phyloP scores from a whole-genome alignment of 2,888 invertebrate genomes.

The Dexiosoma caninum region DNA sequence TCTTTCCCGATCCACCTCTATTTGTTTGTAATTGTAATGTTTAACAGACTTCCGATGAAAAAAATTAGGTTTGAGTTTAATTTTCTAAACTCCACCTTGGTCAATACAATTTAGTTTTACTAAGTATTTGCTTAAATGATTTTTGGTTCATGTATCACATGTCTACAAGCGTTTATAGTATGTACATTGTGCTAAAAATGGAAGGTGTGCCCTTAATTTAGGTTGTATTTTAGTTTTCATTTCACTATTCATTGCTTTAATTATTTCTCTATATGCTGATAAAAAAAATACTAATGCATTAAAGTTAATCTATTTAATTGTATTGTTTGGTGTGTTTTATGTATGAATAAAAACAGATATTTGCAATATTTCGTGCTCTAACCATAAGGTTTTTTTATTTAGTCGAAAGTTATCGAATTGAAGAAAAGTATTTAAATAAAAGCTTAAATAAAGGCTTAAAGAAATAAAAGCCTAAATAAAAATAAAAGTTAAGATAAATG shows the following conservation, averaged over 20 bases:
- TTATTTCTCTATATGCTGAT: slow-evolving; percentile 27
- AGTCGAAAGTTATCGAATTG: not conserved
- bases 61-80: slow-evolving; percentile 2
- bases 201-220: slow-evolving; percentile 56
- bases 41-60: slow-evolving; percentile 25
- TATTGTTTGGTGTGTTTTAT: not conserved
- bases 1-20: too few species aligned
- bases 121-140: slow-evolving; percentile 33
- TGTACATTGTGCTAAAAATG: not conserved
- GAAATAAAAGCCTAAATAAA: too few species aligned
- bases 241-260: slow-evolving; percentile 39
- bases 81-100: slow-evolving; percentile 59
- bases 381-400: not conserved
- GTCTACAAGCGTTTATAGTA: too few species aligned
- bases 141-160: too few species aligned
- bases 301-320: slow-evolving; percentile 14
- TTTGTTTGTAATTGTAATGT: not conserved
- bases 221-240: slow-evolving; percentile 10
- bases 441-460: too few species aligned
- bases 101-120: slow-evolving; percentile 56
- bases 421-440: too few species aligned
- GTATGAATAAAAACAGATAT: not conserved
- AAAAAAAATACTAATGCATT: slow-evolving; percentile 1
- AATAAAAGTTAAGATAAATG: too few species aligned
- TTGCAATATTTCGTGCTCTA: not conserved